phyloP scores from a whole-genome alignment of 1,140 invertebrate species.

The Cydia splendana region DNA sequence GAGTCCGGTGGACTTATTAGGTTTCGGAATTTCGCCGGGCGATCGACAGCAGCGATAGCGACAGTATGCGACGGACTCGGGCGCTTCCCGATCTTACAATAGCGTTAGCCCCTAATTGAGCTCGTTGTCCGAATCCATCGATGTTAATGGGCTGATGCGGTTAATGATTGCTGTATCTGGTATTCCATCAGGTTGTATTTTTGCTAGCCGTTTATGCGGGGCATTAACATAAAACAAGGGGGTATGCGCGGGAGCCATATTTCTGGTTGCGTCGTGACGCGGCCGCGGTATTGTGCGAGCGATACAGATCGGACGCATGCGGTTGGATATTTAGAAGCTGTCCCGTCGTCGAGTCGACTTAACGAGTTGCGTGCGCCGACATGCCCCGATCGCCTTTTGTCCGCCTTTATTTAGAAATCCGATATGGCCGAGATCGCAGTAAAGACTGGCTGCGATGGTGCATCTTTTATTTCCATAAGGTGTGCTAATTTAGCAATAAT shows the following conservation, averaged over 20 bases:
- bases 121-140: slow-evolving; percentile 36
- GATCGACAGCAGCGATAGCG: slow-evolving; percentile 67
- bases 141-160: slow-evolving; percentile 33
- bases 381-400: slow-evolving; percentile 71
- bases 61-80: slow-evolving; percentile 44
- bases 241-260: slow-evolving; percentile 67
- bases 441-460: slow-evolving; percentile 15
- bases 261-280: slow-evolving; percentile 74
- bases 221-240: slow-evolving; percentile 78
- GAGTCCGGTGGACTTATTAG: slow-evolving; percentile 74
- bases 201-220: slow-evolving; percentile 62
- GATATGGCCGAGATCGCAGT: slow-evolving; percentile 26
- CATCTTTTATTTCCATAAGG: slow-evolving; percentile 25
- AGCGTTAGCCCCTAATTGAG: slow-evolving; percentile 51
- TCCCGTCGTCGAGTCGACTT: slow-evolving; percentile 72
- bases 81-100: slow-evolving; percentile 59
- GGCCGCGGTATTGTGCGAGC: slow-evolving; percentile 72
- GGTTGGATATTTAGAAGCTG: slow-evolving; percentile 77
- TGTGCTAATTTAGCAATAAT: slow-evolving; percentile 30
- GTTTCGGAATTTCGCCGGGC: slow-evolving; percentile 67
- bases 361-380: slow-evolving; percentile 74
- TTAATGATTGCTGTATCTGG: slow-evolving; percentile 52
- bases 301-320: slow-evolving; percentile 75
- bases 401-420: slow-evolving; percentile 36
- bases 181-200: slow-evolving; percentile 67